Evolutionary conservation across 2,797 vertebrate species (phyloP), one percentile per base, ranked within the genome.

Genomic region (Pseudochirops corinnae): DNA sequence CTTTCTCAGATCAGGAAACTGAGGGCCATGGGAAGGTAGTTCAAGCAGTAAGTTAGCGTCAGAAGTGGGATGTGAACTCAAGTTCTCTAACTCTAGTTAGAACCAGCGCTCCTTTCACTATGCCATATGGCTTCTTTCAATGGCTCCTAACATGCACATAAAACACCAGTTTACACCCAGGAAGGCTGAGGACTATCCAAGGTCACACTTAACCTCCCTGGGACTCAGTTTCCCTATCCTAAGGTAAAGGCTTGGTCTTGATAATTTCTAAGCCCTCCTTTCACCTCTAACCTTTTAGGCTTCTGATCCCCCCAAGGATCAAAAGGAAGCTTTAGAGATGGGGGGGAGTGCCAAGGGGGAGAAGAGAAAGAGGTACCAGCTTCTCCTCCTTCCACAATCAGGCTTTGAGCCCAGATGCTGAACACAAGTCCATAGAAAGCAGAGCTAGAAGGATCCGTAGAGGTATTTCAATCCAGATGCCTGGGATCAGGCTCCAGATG

Each of bases 281-380:
- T 74, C 33, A 74, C 62, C 16, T 74, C 67, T 39, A 39, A 21
- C 14, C 16, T 39, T 67, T 74, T 39, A 74, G 67, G n/a, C 16
- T 39, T 74, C 67, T 74, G 67, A n/a, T 74, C 14, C 16, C n/a
- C n/a, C 67, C n/a, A 21, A 74, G 14, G n/a, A 74, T n/a, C n/a
- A 18, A 39, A 74, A 18, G 97, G 97, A 97, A 97, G 96, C 97
- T 97, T 98, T 97, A 98, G 98, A 97, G 97, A 97, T 97, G 93
- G 96, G 97, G 98, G 96, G 96, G 97, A 97, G 98, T 97, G 97
- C 96, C 95, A 97, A 97, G 96, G 58, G 91, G 93, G 92, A 94
- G 90, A 50, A 93, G 53, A 13, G 5, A 62, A 87, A 56, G 58
- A 52, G 94, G 96, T 92, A 50, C 93, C 91, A 74, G 33, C 67